phyloP scores from a whole-genome alignment of 2,113 vertebrate species.

The Heliornis fulica region DNA sequence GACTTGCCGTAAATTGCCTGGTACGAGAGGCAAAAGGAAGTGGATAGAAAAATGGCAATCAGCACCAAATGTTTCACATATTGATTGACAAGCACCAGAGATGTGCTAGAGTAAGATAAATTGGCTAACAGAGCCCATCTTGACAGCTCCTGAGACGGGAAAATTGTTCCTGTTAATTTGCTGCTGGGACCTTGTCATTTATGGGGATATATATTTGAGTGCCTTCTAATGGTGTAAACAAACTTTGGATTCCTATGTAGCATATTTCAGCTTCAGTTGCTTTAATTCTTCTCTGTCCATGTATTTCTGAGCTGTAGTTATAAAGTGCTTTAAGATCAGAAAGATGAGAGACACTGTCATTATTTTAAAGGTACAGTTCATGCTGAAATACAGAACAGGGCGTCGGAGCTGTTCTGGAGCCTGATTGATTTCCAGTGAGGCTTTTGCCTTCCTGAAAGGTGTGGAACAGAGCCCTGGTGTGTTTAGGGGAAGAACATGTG shows the following conservation, averaged over 20 bases:
- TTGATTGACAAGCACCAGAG: slow-evolving; percentile 87
- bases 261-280: slow-evolving; percentile 48
- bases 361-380: slow-evolving; percentile 28
- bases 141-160: slow-evolving; percentile 84
- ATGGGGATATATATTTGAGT: slow-evolving; percentile 71
- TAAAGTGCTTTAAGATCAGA: not conserved
- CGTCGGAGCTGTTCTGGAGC: not conserved
- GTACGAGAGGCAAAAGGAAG: slow-evolving; percentile 81
- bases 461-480: not conserved
- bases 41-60: slow-evolving; percentile 85
- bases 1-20: slow-evolving; percentile 87
- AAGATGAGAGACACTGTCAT: not conserved
- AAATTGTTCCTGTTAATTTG: slow-evolving; percentile 88
- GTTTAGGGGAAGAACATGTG: not conserved
- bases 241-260: slow-evolving; percentile 73
- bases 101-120: slow-evolving; percentile 86
- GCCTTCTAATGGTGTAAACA: slow-evolving; percentile 83
- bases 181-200: slow-evolving; percentile 82
- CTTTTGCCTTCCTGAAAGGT: not conserved
- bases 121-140: slow-evolving; percentile 83
- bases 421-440: not conserved
- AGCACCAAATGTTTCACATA: slow-evolving; percentile 83
- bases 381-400: not conserved
- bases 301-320: slow-evolving; percentile 50
- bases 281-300: slow-evolving; percentile 54